Evolutionary conservation across 2,888 invertebrate genomes (phyloP).

Genomic region (Oscheius myriophilus): DNA sequence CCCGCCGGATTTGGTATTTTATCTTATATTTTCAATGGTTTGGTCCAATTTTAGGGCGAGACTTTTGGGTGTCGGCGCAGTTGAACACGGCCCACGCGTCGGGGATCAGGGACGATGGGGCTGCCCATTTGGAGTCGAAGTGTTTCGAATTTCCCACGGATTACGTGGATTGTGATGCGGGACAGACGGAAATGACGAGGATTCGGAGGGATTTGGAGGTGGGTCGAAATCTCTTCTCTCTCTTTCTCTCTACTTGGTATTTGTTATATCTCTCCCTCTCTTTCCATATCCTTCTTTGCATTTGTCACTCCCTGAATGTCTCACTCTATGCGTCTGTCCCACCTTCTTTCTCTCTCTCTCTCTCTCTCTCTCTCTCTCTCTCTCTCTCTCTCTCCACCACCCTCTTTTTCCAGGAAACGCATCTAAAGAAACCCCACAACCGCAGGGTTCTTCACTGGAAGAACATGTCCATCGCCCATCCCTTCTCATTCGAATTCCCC

Average conservation of each 20-base stretch:
- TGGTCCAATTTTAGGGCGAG: constrained; percentile 36
- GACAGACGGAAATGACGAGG: constrained; percentile 32
- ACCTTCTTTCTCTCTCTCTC: not conserved
- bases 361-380: constrained; percentile 1
- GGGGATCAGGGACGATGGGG: constrained; percentile 55
- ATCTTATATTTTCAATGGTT: not conserved
- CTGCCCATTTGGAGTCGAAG: constrained; percentile 53
- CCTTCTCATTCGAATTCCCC: constrained; percentile 50
- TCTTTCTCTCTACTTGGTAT: not conserved
- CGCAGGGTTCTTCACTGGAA: constrained; percentile 53
- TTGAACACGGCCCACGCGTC: constrained; percentile 55
- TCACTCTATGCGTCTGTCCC: not conserved
- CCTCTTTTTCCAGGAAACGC: constrained; percentile 29
- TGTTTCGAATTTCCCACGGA: constrained; percentile 52
- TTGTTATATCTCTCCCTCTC: too few species aligned
- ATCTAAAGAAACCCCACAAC: constrained; percentile 50
- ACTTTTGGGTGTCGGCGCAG: constrained; percentile 63
- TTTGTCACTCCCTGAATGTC: not conserved
- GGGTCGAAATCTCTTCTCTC: too few species aligned
- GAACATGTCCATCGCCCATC: constrained; percentile 50
- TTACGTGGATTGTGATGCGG: constrained; percentile 47
- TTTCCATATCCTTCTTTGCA: not conserved
- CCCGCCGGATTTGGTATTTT: constrained; percentile 46
- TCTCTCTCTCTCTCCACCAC: not conserved
- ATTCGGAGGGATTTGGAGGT: constrained; percentile 39